Base-by-base conservation (phyloP, 2,113 vertebrate species). In the Xenus cinereus region DNA sequence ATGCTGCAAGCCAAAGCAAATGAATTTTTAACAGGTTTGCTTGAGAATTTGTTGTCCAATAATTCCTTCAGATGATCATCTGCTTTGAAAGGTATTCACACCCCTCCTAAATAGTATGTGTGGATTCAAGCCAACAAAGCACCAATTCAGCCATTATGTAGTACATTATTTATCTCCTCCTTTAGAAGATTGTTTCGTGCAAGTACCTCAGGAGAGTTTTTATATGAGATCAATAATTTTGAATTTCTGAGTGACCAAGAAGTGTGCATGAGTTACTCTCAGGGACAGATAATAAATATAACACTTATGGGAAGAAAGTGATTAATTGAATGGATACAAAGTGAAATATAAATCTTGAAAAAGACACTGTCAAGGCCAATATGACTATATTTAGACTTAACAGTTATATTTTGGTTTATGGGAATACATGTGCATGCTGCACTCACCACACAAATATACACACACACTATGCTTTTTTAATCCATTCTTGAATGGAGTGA, bases 231-330 rank as follows among this genome's bases (percentile, higher is more conserved):
- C 50, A 89, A 78, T 56, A 93, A 27, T 76, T 93, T 90, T 89
- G 15, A 96, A 71, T 91, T 92, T 96, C 67, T 81, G 56, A 90
- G 62, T 96, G 56, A 67, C 60, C 57, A 32, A 84, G 46, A 94
- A 95, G 62, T 48, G 41, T 84, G 13, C 22, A n/a, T 50, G 72
- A 79, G 48, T 63, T 87, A 35, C 50, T 93, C 46, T 84, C 53
- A 85, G 90, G 63, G 62, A 74, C 33, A 89, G 53, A 60, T 35
- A 71, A 24, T 30, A 96, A 95, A 90, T 80, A 76, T 32, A 83
- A 82, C 57, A 80, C 77, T 90, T 94, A 90, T 7, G 51, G 60
- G 72, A 95, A 91, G 82, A 95, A 92, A 79, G 28, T 8, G 32
- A 59, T 90, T 30, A 78, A 73, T 84, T 66, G 67, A 86, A 67